phyloP scores from a whole-genome alignment of 2,113 vertebrate genomes.

The Aptenodytes forsteri region DNA sequence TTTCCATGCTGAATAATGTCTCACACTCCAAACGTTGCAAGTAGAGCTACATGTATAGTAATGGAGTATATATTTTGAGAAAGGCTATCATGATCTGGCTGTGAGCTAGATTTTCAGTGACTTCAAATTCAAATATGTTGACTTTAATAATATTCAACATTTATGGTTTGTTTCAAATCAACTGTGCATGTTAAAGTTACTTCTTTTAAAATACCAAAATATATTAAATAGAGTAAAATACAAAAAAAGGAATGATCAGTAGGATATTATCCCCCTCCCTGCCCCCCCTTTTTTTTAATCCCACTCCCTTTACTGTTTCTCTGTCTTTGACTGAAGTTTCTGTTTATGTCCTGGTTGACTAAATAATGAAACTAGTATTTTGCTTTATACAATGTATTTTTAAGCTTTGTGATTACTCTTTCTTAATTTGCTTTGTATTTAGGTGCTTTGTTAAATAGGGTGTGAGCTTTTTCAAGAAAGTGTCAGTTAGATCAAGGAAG shows the following conservation, averaged over 20 bases:
- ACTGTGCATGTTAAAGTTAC: neutral
- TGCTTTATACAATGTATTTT: neutral
- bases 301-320: neutral
- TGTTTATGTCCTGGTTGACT: neutral
- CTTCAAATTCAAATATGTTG: rapidly evolving
- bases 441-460: neutral
- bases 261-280: rapidly evolving
- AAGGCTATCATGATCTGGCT: neutral
- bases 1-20: neutral
- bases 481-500: neutral
- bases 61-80: neutral
- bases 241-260: neutral
- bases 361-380: neutral
- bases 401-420: neutral
- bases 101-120: neutral
- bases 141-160: neutral
- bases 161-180: neutral
- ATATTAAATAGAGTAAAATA: neutral
- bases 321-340: neutral
- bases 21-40: neutral
- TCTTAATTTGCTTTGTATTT: neutral
- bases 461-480: neutral
- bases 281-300: rapidly evolving
- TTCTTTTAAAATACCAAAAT: neutral
- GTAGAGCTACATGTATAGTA: neutral